Conservation (phyloP, 2,797 vertebrate species). For the Poecilia wingei region DNA sequence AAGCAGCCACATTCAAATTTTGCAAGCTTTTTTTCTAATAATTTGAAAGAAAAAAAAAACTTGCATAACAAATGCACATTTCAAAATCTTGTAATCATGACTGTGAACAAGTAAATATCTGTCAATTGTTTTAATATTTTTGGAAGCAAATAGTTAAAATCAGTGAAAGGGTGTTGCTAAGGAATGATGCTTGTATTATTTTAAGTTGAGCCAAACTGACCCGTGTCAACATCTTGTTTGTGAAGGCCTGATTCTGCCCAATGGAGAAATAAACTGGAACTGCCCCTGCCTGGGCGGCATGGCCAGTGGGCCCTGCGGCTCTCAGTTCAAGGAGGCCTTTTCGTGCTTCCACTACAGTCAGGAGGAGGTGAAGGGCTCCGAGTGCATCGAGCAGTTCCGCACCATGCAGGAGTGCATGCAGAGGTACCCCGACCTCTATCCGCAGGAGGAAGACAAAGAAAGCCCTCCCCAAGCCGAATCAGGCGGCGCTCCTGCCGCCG, state of each 20-base stretch:
- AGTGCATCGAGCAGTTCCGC: slow-evolving; percentile 93
- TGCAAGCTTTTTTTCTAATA: background rate
- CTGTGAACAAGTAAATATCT: background rate
- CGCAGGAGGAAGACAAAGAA: slow-evolving; percentile 88
- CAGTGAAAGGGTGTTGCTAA: background rate
- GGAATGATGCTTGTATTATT: background rate
- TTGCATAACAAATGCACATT: background rate
- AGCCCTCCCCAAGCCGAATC: slow-evolving; percentile 43
- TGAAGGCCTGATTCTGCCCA: slow-evolving; percentile 91
- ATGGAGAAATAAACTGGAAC: slow-evolving; percentile 98
- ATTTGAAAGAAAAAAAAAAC: background rate
- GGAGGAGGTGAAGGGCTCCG: slow-evolving; percentile 94
- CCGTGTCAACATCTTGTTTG: background rate
- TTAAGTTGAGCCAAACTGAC: background rate
- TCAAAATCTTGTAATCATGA: background rate
- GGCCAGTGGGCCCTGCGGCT: slow-evolving; percentile 95
- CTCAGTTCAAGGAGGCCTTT: slow-evolving; percentile 97
- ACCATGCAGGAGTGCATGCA: slow-evolving; percentile 98
- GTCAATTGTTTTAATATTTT: background rate
- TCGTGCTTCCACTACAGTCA: slow-evolving; percentile 97
- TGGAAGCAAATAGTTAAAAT: background rate
- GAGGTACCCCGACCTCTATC: slow-evolving; percentile 94
- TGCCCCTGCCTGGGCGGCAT: slow-evolving; percentile 96
- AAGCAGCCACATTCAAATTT: background rate
- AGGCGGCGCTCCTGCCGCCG: slow-evolving; percentile 3